Evolutionary conservation across 2,797 vertebrate species (phyloP), one percentile per base, ranked within the genome.

Genomic region (Triplophysa bombifrons): DNA sequence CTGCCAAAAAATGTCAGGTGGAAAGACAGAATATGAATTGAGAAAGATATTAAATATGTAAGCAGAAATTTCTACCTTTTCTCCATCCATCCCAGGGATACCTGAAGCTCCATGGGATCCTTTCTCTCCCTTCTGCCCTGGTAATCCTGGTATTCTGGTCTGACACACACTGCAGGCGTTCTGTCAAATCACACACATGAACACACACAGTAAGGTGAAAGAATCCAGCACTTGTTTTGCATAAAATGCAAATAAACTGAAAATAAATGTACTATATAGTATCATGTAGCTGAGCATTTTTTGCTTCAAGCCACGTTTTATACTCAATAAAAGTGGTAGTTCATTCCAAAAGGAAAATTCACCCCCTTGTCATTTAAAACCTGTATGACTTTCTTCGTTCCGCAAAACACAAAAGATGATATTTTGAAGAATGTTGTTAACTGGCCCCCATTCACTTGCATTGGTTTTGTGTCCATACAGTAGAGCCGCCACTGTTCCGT

Each of bases 81-180:
- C 83, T 74, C 88, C 88, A 80, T 89, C 80, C 71, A 90, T 78
- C 82, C 90, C 91, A 56, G 91, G 84, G 13, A 86, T 84, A 72
- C 93, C 94, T 44, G 87, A 90, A 70, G 55, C 88, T 63, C 94
- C 94, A 1, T 74, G n/a, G 2, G 83, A 83, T 27, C 92, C 92
- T 65, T 94, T 94, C 69, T 95, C 94, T 76, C 94, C 95, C 88
- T 93, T 96, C 88, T 90, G 90, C 67, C 92, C 94, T 63, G 92
- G 92, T 73, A 94, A 88, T 53, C 94, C 92, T 1, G 94, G 92
- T 38, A 93, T 87, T 84, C 88, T 91, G n/a, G 84, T 85, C 87
- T 94, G 93, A 84, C 94, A 96, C 82, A 90, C 87, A 84, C 93
- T 94, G 91, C 94, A 97, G 88, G 95, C 92, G 78, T 96, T 97